These are phyloP conservation scores for Cylindroiulus punctatus DNA, from an alignment of 2,888 invertebrate species.

Conservation along the genomic window DNA sequence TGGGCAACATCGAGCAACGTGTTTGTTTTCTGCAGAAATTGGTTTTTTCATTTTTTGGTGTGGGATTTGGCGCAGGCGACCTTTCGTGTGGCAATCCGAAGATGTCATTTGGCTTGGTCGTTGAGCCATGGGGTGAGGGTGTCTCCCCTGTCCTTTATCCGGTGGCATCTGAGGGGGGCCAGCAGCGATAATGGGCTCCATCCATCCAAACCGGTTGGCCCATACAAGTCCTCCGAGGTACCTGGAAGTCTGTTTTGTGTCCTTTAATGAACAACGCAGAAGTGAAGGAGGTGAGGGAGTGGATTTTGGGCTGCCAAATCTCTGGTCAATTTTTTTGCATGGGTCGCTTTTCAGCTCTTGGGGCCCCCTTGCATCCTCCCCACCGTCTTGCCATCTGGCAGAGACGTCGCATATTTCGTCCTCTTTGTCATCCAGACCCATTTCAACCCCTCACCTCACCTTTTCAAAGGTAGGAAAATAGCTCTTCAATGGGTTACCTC, in stretches of 20 bases:
- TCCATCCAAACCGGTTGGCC: constrained; percentile 21
- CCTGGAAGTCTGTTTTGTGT: constrained; percentile 25
- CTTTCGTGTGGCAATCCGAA: not conserved
- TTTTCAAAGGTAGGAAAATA: not conserved
- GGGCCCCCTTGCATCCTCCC: not conserved
- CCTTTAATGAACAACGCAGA: constrained; percentile 34
- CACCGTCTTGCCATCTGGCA: constrained; percentile 13
- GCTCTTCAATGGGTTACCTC: constrained; percentile 44
- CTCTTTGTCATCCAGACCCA: constrained; percentile 24
- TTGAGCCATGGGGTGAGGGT: constrained; percentile 28
- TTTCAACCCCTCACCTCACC: not conserved
- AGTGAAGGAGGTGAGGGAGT: constrained; percentile 42
- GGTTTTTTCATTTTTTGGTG: not conserved
- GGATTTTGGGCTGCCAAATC: not conserved
- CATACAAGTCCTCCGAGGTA: constrained; percentile 10
- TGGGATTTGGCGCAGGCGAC: constrained; percentile 11
- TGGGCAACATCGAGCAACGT: not conserved
- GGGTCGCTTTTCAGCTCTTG: not conserved
- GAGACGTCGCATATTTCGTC: constrained; percentile 41
- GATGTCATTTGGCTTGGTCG: constrained; percentile 34
- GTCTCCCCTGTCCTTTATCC: constrained; percentile 29
- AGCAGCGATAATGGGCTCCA: not conserved
- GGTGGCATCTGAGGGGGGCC: constrained; percentile 35
- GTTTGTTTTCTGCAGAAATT: constrained; percentile 37
- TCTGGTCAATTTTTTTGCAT: constrained; percentile 28